phyloP scores from a whole-genome alignment of 2,797 vertebrate genomes.

The Falco cherrug region DNA sequence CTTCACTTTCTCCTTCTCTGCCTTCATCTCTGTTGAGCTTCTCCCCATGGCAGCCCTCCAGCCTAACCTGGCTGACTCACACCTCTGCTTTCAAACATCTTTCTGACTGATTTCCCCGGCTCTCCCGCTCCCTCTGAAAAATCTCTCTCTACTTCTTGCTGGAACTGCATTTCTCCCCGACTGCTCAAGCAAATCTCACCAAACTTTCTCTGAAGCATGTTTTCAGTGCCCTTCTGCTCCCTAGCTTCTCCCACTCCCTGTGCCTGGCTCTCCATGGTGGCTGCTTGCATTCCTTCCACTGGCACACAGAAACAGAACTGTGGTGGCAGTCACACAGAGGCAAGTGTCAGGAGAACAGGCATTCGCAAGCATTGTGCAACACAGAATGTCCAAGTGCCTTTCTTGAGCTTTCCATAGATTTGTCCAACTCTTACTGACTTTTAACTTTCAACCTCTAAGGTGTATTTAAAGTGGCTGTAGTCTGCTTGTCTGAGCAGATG shows the following conservation, averaged over 20 bases:
- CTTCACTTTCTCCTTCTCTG: not conserved
- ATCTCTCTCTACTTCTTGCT: not conserved
- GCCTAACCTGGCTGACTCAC: not conserved
- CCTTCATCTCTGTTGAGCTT: not conserved
- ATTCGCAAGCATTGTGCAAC: not conserved
- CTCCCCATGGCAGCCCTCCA: not conserved
- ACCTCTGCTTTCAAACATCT: not conserved
- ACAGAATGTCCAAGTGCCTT: not conserved
- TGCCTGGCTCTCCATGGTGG: rapidly evolving
- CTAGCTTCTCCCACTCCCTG: not conserved
- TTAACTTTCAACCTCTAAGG: not conserved
- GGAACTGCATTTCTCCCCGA: not conserved
- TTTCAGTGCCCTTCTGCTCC: not conserved
- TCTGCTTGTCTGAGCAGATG: not conserved
- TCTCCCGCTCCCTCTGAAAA: not conserved
- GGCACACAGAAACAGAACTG: not conserved
- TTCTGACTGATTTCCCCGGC: not conserved
- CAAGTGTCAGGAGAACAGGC: rapidly evolving
- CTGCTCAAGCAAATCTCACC: not conserved
- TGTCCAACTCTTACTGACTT: not conserved
- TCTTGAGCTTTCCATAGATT: not conserved
- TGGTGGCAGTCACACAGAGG: not conserved
- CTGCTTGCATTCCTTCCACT: not conserved
- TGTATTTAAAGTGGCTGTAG: not conserved
- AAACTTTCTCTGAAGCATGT: not conserved